phyloP scores from a whole-genome alignment of 2,113 vertebrate genomes.

The Plecotus auritus region DNA sequence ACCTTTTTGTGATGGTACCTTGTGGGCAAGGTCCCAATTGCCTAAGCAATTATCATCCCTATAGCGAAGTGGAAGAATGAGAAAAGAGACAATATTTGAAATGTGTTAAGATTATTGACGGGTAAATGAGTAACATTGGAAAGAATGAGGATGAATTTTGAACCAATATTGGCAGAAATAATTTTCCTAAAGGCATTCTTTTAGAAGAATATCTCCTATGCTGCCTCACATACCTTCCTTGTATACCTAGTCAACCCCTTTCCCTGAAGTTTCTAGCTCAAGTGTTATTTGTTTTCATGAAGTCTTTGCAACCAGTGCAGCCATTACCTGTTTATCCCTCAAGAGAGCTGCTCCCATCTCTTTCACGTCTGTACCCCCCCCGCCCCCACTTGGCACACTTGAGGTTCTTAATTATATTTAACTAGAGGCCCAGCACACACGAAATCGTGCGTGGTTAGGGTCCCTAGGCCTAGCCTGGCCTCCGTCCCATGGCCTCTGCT shows the following conservation, averaged over 20 bases:
- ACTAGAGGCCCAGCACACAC: too few species aligned
- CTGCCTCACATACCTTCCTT: neutral
- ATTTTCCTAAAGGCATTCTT: neutral
- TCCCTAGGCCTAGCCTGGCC: too few species aligned
- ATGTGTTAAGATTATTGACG: neutral
- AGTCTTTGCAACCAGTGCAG: neutral
- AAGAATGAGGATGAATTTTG: neutral
- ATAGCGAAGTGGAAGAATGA: neutral
- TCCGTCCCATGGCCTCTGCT: too few species aligned
- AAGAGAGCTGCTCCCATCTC: neutral
- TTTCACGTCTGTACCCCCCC: neutral
- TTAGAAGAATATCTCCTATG: neutral
- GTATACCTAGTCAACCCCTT: neutral
- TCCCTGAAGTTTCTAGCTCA: neutral
- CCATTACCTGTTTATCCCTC: neutral
- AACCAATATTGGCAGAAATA: neutral
- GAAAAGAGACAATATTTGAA: neutral
- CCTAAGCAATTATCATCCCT: neutral
- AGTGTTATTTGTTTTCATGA: neutral
- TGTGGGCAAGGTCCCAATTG: neutral
- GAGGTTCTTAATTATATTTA: neutral
- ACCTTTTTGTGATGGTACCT: neutral
- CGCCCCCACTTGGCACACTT: neutral
- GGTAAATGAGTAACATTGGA: neutral
- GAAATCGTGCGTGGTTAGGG: too few species aligned